Evolutionary conservation across 1,140 invertebrate species (phyloP).

Genomic region (Rhagoletis zephyria): DNA sequence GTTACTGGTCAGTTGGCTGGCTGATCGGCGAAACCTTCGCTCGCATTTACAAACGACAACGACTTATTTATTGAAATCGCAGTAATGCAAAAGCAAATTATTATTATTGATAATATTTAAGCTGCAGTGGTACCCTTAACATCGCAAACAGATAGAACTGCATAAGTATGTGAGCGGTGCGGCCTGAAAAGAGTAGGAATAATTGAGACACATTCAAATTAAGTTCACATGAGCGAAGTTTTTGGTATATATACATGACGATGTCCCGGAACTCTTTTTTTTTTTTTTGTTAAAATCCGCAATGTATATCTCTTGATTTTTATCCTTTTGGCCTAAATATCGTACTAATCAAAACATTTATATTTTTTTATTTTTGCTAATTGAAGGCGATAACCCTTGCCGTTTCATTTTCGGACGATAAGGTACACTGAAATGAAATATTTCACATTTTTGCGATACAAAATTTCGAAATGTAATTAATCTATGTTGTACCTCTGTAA

Average conservation of each 20-base stretch:
- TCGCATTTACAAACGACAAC: constrained; percentile 4
- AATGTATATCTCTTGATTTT: no score
- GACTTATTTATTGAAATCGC: constrained; percentile 50
- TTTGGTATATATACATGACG: background rate
- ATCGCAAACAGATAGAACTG: background rate
- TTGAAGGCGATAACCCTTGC: no score
- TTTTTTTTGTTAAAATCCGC: no score
- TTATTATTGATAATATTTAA: constrained; percentile 53
- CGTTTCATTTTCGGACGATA: no score
- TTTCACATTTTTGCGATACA: no score
- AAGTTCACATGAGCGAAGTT: constrained; percentile 26
- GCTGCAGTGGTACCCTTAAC: background rate
- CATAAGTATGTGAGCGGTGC: background rate
- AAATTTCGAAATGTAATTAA: no score
- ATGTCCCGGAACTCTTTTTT: no score
- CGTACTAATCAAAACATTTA: no score
- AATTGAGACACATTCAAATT: constrained; percentile 35
- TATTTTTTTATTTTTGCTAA: no score
- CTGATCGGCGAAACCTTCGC: background rate
- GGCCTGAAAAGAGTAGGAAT: background rate
- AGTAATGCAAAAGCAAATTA: constrained; percentile 52
- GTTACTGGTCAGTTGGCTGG: background rate
- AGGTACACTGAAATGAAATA: no score
- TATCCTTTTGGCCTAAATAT: no score
- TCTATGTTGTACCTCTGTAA: no score